Percentiles rank a stretch among this genome's conserved stretches.
phyloP scores from a whole-genome alignment of 2,113 vertebrate species.

The Seriola quinqueradiata region DNA sequence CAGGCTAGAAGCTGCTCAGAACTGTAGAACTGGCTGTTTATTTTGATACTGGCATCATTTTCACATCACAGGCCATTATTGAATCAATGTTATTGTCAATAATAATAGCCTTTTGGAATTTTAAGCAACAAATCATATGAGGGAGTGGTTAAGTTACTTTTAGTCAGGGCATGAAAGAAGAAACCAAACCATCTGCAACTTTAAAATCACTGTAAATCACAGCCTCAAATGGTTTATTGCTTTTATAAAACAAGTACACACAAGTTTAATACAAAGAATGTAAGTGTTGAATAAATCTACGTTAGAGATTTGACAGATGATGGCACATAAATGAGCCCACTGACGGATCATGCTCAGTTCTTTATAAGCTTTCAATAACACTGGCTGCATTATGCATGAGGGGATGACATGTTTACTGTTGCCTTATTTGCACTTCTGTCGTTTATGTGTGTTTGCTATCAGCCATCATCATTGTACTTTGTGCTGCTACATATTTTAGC shows the following conservation, averaged over 20 bases:
- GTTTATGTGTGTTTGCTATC: slow-evolving; percentile 37
- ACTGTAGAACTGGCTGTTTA: background rate
- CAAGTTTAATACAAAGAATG: background rate
- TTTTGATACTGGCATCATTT: background rate
- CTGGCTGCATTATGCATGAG: slow-evolving; percentile 33
- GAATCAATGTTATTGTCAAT: slow-evolving; percentile 6
- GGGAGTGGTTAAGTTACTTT: slow-evolving; percentile 8
- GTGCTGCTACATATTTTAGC: slow-evolving; percentile 33
- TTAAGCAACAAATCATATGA: slow-evolving; percentile 12
- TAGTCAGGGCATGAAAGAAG: background rate
- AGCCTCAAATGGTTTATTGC: slow-evolving; percentile 21
- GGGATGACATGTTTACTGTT: slow-evolving; percentile 52
- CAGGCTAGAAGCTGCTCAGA: background rate
- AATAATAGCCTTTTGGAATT: background rate
- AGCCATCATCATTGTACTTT: slow-evolving; percentile 42
- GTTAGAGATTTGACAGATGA: slow-evolving; percentile 28
- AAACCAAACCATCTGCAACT: slow-evolving; percentile 15
- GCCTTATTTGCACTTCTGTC: slow-evolving; percentile 34
- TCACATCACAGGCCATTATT: background rate
- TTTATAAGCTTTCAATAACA: slow-evolving; percentile 27
- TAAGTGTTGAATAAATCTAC: slow-evolving; percentile 14
- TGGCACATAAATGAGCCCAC: slow-evolving; percentile 26
- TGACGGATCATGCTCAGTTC: slow-evolving; percentile 16
- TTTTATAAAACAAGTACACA: slow-evolving; percentile 17
- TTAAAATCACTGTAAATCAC: slow-evolving; percentile 27